Percentiles rank a stretch among this genome's conserved stretches.
Conservation (phyloP, 2,888 invertebrate species). For the Drosophila acutilabella region DNA sequence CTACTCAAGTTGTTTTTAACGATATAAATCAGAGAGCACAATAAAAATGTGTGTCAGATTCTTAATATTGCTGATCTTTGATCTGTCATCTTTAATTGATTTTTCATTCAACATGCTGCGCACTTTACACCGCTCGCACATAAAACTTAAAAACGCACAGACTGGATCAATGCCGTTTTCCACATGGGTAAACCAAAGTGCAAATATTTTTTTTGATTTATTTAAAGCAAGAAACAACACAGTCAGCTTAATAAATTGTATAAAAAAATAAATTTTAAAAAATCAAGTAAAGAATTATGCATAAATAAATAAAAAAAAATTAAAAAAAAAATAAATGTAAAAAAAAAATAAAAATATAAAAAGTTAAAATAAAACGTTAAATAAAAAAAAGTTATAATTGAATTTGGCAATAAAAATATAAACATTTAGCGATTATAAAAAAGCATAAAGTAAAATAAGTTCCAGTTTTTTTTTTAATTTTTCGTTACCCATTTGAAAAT, state of each 20-base stretch:
- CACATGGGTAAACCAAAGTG: constrained; percentile 87
- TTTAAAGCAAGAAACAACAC: neutral
- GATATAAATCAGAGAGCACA: neutral
- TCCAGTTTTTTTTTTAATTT: no score
- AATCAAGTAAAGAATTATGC: no score
- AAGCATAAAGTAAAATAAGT: no score
- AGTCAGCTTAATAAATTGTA: neutral
- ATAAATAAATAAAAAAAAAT: no score
- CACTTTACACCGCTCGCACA: constrained; percentile 43
- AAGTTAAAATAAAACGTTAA: no score
- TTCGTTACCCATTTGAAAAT: no score
- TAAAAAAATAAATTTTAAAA: neutral
- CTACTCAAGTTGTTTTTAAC: neutral
- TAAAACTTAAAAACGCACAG: constrained; percentile 82
- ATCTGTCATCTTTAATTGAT: constrained; percentile 45
- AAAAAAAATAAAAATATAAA: no score
- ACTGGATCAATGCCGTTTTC: constrained; percentile 91
- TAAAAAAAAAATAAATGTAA: no score
- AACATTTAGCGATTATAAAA: no score
- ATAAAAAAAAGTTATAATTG: no score
- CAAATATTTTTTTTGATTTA: constrained; percentile 1
- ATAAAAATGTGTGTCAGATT: neutral
- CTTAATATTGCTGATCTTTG: constrained; percentile 22
- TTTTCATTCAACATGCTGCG: constrained; percentile 62
- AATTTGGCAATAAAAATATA: no score